These are phyloP conservation scores for Sphaerophoria taeniata DNA, from an alignment of 2,888 invertebrate species.

Conservation along the genomic window DNA sequence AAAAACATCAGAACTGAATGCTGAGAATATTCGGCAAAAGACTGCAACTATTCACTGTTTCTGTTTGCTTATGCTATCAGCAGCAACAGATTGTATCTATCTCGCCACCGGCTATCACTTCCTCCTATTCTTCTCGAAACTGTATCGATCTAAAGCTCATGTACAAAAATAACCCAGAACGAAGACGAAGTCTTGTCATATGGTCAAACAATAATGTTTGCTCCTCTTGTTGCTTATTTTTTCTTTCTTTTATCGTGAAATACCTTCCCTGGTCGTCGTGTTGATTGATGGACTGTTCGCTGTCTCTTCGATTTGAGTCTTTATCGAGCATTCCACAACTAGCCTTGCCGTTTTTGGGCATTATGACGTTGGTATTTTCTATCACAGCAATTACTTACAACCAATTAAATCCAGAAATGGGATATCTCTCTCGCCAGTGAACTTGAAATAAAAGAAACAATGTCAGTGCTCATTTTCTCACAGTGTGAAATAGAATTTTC, in stretches of 20 bases:
- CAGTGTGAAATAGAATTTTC: conserved; percentile 40
- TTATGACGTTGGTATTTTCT: conserved; percentile 10
- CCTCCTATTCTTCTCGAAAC: conserved; percentile 22
- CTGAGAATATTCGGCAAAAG: conserved; percentile 45
- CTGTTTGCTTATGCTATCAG: conserved; percentile 31
- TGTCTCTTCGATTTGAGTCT: conserved; percentile 4
- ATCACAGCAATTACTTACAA: conserved; percentile 36
- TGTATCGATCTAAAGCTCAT: conserved; percentile 30
- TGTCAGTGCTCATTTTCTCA: conserved; percentile 36
- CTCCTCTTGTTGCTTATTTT: neutral
- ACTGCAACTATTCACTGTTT: conserved; percentile 32
- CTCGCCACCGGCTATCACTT: conserved; percentile 45
- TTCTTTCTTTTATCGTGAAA: conserved; percentile 22
- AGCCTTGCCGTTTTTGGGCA: conserved; percentile 16
- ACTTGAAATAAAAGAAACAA: conserved; percentile 46
- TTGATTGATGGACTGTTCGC: conserved; percentile 36
- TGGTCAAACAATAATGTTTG: conserved; percentile 23
- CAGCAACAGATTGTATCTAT: conserved; percentile 53
- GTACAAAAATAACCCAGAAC: conserved; percentile 58
- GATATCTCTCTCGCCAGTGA: conserved; percentile 51
- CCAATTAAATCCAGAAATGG: conserved; percentile 54
- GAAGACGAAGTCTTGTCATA: conserved; percentile 42
- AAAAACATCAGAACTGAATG: conserved; percentile 19
- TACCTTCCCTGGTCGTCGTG: conserved; percentile 21
- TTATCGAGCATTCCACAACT: conserved; percentile 23